phyloP scores from a whole-genome alignment of 2,113 vertebrate species.

The Ictidomys tridecemlineatus region DNA sequence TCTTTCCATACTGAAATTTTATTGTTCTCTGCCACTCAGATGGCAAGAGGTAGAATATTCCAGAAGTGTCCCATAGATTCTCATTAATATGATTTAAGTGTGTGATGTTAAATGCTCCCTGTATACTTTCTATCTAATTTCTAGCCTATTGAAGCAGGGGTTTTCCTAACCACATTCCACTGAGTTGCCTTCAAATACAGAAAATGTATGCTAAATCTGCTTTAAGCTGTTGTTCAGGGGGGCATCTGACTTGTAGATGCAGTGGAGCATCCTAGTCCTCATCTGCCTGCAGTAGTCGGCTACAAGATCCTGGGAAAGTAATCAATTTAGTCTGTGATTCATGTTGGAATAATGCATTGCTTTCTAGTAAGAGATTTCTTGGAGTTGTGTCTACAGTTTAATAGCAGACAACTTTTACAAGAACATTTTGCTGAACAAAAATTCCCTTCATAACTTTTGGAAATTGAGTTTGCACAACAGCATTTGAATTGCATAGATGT shows the following conservation, averaged over 20 bases:
- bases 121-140: not conserved
- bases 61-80: not conserved
- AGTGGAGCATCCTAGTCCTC: not conserved
- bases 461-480: constrained; percentile 79
- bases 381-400: constrained; percentile 62
- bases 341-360: constrained; percentile 74
- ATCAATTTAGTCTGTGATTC: constrained; percentile 76
- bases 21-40: not conserved
- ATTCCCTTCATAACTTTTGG: constrained; percentile 74
- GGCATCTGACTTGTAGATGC: not conserved
- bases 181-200: not conserved
- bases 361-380: constrained; percentile 84
- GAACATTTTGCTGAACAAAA: constrained; percentile 60
- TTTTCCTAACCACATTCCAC: not conserved
- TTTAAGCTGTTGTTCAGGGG: not conserved
- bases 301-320: constrained; percentile 73
- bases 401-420: constrained; percentile 70
- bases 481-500: constrained; percentile 51
- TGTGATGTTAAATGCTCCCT: not conserved
- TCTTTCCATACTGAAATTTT: constrained; percentile 52
- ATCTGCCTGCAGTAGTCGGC: not conserved
- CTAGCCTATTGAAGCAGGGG: not conserved
- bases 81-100: constrained; percentile 13
- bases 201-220: not conserved
- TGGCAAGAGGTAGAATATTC: constrained; percentile 38